phyloP scores from a whole-genome alignment of 2,888 invertebrate species.

The Eristalis tenax region DNA sequence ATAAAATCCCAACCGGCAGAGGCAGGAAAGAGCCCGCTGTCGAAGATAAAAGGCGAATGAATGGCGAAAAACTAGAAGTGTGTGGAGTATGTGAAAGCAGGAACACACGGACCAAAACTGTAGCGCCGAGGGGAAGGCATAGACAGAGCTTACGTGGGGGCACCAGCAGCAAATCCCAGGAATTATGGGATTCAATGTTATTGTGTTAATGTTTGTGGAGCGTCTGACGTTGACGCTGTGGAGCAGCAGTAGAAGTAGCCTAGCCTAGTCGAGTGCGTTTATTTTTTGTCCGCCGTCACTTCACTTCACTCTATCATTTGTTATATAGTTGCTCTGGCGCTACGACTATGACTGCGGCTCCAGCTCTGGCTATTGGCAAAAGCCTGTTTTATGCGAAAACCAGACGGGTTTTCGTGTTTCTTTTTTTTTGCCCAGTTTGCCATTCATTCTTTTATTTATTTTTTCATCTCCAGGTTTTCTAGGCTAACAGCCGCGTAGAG shows the following conservation, averaged over 20 bases:
- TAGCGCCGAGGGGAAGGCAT: constrained; percentile 36
- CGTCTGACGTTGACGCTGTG: constrained; percentile 52
- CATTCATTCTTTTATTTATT: background rate
- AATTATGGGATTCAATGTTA: constrained; percentile 71
- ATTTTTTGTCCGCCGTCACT: background rate
- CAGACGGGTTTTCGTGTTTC: constrained; percentile 48
- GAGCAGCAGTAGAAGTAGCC: constrained; percentile 1
- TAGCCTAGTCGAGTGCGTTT: background rate
- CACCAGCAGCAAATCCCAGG: constrained; percentile 50
- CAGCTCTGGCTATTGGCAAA: background rate
- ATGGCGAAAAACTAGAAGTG: constrained; percentile 46
- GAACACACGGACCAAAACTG: constrained; percentile 36
- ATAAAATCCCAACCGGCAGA: constrained; percentile 60
- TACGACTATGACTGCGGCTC: background rate
- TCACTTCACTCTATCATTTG: background rate
- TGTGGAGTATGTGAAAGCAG: constrained; percentile 26
- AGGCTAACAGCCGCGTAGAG: constrained; percentile 17
- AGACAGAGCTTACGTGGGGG: constrained; percentile 17
- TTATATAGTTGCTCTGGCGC: background rate
- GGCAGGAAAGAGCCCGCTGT: constrained; percentile 18
- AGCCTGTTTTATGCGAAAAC: constrained; percentile 45
- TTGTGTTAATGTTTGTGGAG: constrained; percentile 72
- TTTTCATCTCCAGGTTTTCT: constrained; percentile 36
- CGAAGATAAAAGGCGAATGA: constrained; percentile 14
- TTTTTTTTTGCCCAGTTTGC: background rate